A percentile compares a stretch with the other conserved stretches of the same genome.
Evolutionary conservation across 2,113 vertebrate species (phyloP).

Genomic region (Rhinopomastus cyanomelas): DNA sequence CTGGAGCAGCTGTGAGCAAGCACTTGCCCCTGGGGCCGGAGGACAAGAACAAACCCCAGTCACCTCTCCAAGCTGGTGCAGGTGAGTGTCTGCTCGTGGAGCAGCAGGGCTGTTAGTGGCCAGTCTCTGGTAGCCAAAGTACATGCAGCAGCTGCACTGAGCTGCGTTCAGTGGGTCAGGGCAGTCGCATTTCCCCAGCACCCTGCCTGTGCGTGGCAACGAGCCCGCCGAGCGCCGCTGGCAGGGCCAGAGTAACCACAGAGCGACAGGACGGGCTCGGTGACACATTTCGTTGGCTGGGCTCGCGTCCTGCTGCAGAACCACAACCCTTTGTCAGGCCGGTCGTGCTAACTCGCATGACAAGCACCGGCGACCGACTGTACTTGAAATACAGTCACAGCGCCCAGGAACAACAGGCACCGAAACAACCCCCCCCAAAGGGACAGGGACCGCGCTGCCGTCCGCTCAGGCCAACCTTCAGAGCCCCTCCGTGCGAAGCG

Average conservation of each 20-base stretch:
- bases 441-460: slow-evolving; percentile 25
- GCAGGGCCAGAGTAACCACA: neutral
- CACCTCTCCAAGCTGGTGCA: neutral
- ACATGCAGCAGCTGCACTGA: neutral
- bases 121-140: rapidly evolving
- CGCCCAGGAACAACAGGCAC: slow-evolving; percentile 74
- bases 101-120: neutral
- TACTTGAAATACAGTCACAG: slow-evolving; percentile 73
- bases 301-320: slow-evolving; percentile 53
- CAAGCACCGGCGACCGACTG: slow-evolving; percentile 64
- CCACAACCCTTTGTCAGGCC: slow-evolving; percentile 53
- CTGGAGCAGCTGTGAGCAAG: rapidly evolving
- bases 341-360: slow-evolving; percentile 69
- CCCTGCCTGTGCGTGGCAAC: neutral
- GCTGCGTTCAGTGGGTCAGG: neutral
- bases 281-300: slow-evolving; percentile 68
- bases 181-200: neutral
- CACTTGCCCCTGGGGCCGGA: too few relatives aligned
- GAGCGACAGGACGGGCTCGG: neutral
- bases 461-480: slow-evolving; percentile 65
- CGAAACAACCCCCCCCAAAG: neutral
- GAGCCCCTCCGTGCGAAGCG: slow-evolving; percentile 55
- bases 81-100: neutral
- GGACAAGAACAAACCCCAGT: neutral
- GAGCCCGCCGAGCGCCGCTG: neutral